Evolutionary conservation across 2,888 invertebrate species (phyloP).

Genomic region (Dynastes maya): DNA sequence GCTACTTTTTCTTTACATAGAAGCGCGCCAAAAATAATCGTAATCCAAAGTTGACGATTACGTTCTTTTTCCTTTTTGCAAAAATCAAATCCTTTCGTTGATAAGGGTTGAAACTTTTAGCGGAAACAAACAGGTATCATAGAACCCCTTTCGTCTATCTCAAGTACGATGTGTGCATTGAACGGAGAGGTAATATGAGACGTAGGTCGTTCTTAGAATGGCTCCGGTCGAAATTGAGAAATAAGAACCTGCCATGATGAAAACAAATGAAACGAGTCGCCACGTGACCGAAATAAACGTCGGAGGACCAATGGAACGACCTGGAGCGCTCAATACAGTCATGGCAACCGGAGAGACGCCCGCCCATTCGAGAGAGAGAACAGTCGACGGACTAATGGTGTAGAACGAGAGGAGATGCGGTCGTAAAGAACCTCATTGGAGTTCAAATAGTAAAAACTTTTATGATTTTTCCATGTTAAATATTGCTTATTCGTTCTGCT

Average conservation of each 20-base stretch:
- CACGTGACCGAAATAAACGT: slow-evolving; percentile 66
- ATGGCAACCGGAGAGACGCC: slow-evolving; percentile 67
- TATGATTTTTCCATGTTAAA: slow-evolving; percentile 68
- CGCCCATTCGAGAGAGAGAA: slow-evolving; percentile 59
- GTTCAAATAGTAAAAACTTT: slow-evolving; percentile 70
- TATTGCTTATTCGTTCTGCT: slow-evolving; percentile 69
- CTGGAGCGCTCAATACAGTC: slow-evolving; percentile 66
- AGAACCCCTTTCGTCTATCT: slow-evolving; percentile 9
- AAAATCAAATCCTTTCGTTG: slow-evolving; percentile 26
- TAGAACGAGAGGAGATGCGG: slow-evolving; percentile 51
- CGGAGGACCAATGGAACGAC: slow-evolving; percentile 63
- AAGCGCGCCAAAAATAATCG: slow-evolving; percentile 3
- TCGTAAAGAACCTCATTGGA: slow-evolving; percentile 69
- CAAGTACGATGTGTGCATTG: neutral
- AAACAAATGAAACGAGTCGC: slow-evolving; percentile 61
- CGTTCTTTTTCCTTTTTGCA: slow-evolving; percentile 9
- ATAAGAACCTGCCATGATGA: slow-evolving; percentile 66
- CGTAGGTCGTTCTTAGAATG: slow-evolving; percentile 47
- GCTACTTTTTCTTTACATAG: slow-evolving; percentile 8
- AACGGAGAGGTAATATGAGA: slow-evolving; percentile 32
- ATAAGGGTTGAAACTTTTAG: slow-evolving; percentile 41
- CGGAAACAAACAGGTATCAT: slow-evolving; percentile 34
- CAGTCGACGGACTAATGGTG: slow-evolving; percentile 51
- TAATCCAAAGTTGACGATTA: slow-evolving; percentile 12
- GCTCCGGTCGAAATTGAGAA: slow-evolving; percentile 43